Conservation (phyloP, 1,140 invertebrate genomes). For the Apolygus lucorum region DNA sequence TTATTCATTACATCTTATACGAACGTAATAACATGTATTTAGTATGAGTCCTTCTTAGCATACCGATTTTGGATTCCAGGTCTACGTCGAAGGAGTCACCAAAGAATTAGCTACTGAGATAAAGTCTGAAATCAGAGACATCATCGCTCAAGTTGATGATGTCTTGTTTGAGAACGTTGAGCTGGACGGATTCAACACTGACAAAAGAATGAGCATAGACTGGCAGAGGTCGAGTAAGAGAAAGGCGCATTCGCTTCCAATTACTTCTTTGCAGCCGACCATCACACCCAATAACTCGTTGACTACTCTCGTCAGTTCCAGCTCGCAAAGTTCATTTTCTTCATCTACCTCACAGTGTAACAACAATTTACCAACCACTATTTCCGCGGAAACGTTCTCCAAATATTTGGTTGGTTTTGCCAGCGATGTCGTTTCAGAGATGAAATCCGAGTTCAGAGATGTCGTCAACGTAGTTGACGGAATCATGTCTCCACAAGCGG, state of each 20-base stretch:
- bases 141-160: constrained; percentile 67
- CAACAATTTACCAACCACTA: constrained; percentile 36
- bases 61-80: too few relatives aligned
- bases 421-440: constrained; percentile 65
- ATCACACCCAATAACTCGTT: background rate
- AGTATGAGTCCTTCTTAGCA: too few relatives aligned
- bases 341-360: background rate
- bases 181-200: background rate
- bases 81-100: constrained; percentile 64
- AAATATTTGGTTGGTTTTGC: constrained; percentile 67
- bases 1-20: too few relatives aligned
- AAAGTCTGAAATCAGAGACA: constrained; percentile 68
- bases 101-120: constrained; percentile 69
- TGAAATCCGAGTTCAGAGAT: constrained; percentile 64
- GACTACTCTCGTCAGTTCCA: background rate
- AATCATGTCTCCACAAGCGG: constrained; percentile 49
- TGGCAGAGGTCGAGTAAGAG: constrained; percentile 8
- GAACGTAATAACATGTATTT: too few relatives aligned
- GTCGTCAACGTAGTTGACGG: constrained; percentile 62
- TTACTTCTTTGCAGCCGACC: background rate
- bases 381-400: constrained; percentile 60
- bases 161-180: constrained; percentile 53
- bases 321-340: constrained; percentile 6
- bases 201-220: constrained; percentile 19
- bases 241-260: constrained; percentile 19